These are phyloP conservation scores for Datnioides undecimradiatus DNA, from an alignment of 2,113 vertebrate genomes.

Conservation along the genomic window DNA sequence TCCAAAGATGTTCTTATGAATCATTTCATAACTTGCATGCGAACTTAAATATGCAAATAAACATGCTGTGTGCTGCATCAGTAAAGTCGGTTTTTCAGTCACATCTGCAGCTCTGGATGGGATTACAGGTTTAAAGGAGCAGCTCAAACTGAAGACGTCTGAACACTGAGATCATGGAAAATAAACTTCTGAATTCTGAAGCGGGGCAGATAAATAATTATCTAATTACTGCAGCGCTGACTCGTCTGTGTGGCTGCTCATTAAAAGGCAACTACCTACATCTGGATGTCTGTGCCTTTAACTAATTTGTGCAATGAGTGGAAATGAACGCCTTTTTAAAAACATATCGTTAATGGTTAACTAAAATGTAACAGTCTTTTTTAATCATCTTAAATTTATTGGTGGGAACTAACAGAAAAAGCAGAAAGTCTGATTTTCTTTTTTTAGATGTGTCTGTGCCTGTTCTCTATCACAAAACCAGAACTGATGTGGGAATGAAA, in stretches of 20 bases:
- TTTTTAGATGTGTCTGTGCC: background rate
- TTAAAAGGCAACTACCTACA: slow-evolving; percentile 21
- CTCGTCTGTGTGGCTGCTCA: slow-evolving; percentile 25
- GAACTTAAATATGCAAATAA: slow-evolving; percentile 35
- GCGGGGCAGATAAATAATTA: slow-evolving; percentile 36
- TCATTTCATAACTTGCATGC: background rate
- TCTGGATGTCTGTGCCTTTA: background rate
- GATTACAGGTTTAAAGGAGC: background rate
- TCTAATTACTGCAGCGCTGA: background rate
- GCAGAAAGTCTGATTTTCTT: background rate
- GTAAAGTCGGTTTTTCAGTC: background rate
- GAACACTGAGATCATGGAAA: slow-evolving; percentile 10
- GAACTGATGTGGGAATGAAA: background rate
- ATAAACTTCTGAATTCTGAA: slow-evolving; percentile 13
- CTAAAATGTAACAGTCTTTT: background rate
- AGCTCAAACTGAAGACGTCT: background rate
- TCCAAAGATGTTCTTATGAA: slow-evolving; percentile 1
- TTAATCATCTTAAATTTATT: background rate
- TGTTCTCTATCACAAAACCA: background rate
- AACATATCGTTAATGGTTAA: background rate
- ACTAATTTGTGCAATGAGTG: background rate
- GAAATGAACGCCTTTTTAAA: background rate
- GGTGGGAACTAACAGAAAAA: background rate
- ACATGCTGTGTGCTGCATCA: background rate
- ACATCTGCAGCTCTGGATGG: background rate